These are phyloP conservation scores for Nerophis ophidion DNA, from an alignment of 2,113 vertebrate species.

Conservation along the genomic window DNA sequence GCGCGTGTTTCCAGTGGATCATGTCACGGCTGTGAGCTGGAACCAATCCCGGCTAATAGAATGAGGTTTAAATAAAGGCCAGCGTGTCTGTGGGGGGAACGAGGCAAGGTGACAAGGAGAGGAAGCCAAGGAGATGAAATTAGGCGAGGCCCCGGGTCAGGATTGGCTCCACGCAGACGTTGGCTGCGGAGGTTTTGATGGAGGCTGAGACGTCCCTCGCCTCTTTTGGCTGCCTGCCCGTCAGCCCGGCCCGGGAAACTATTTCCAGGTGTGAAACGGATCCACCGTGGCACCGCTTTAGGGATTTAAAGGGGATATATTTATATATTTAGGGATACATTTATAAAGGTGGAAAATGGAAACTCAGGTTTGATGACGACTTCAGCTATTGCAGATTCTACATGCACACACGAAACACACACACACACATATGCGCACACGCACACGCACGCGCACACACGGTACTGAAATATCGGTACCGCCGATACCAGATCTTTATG, in stretches of 20 bases:
- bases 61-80: slow-evolving; percentile 30
- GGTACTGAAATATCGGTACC: no score
- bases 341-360: slow-evolving; percentile 37
- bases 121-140: slow-evolving; percentile 29
- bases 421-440: no score
- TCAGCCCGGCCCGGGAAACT: slow-evolving; percentile 38
- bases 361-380: slow-evolving; percentile 49
- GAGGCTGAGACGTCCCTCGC: slow-evolving; percentile 41
- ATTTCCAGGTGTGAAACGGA: slow-evolving; percentile 64
- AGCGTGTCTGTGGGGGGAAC: neutral
- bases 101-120: slow-evolving; percentile 25
- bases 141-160: slow-evolving; percentile 26
- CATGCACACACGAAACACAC: neutral
- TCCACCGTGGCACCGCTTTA: slow-evolving; percentile 32
- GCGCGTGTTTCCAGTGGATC: slow-evolving; percentile 16
- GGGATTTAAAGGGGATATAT: no score
- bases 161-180: slow-evolving; percentile 31
- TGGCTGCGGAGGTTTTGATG: slow-evolving; percentile 52
- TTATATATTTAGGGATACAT: no score
- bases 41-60: slow-evolving; percentile 63
- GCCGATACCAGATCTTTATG: no score
- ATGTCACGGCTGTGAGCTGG: slow-evolving; percentile 58
- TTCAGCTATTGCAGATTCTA: slow-evolving; percentile 26
- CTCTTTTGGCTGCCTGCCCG: slow-evolving; percentile 17
- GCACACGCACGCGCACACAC: no score